These are phyloP conservation scores for Clarias platycephalus DNA, from an alignment of 2,797 vertebrate species.

Conservation along the genomic window DNA sequence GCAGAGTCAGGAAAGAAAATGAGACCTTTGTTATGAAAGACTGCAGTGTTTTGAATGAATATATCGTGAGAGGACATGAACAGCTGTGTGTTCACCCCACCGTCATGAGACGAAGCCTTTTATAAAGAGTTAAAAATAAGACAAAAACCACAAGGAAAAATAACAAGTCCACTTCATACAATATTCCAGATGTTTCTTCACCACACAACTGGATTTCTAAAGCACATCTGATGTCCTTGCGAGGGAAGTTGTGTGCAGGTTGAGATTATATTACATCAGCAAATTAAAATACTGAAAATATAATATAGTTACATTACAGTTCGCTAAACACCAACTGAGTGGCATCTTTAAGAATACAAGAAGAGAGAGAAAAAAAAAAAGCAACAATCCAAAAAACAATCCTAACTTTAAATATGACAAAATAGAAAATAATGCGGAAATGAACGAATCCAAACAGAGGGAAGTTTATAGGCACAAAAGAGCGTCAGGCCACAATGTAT, in stretches of 20 bases:
- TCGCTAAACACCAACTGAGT: not conserved
- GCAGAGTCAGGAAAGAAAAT: not conserved
- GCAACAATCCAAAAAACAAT: not conserved
- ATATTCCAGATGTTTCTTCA: not conserved
- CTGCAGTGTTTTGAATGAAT: not conserved
- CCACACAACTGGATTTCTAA: not conserved
- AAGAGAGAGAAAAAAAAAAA: not conserved
- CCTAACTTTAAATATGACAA: not conserved
- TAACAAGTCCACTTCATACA: not conserved
- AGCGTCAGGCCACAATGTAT: conserved; percentile 40
- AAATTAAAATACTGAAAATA: not conserved
- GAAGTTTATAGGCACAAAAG: conserved; percentile 43
- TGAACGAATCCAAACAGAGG: not conserved
- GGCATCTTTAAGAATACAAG: not conserved
- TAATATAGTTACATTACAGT: not conserved
- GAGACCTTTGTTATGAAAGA: not conserved
- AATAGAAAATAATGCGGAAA: not conserved
- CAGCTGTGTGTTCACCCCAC: not conserved
- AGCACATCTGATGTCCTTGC: not conserved
- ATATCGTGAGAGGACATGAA: not conserved
- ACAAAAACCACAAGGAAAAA: not conserved
- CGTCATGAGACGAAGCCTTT: not conserved
- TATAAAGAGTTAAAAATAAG: not conserved
- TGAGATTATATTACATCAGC: not conserved
- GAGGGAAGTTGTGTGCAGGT: not conserved